Base-by-base conservation (phyloP, 2,888 invertebrate species). In the Allophyes oxyacanthae region DNA sequence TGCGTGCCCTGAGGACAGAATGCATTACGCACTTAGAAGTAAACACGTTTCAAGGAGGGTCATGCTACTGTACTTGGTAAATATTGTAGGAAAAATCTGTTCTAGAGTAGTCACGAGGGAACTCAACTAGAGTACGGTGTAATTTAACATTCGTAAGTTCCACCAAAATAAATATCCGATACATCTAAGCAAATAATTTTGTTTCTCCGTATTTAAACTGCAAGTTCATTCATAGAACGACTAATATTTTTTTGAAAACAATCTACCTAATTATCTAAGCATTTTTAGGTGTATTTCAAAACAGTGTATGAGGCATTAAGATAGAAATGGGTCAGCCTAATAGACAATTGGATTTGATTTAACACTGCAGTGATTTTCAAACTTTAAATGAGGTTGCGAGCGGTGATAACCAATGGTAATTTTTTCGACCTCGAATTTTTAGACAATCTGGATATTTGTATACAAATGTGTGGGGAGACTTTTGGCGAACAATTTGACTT, bases 1-100 rank as follows among this genome's bases (percentile, higher is more conserved):
- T 54, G 50, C 58, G 9, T 28, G 30, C 15, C 49, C 36, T 45
- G 26, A 37, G 33, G 48, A 28, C 5, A 34, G 44, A 67, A 60
- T 66, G 68, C 71, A 57, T 67, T 56, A 63, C 59, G 40, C 26
- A 32, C 42, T 67, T 55, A 41, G 26, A 41, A 48, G 51, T 48
- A 25, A 45, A 51, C 14, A 15, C 32, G 33, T 14, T 38, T 26
- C 10, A 38, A 11, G 28, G 28, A 28, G 46, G 30, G 15, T 6
- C 8, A 1, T 20, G 34, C 2, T 33, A 13, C 13, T 38, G n/a
- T 11, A 0, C 1, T 10, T 25, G 36, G 36, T 3, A 0, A 1
- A 14, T 2, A 36, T 13, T 9, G 13, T 13, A 28, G 7, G n/a
- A 26, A 40, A 26, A 11, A 10, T 26, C 40, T 40, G 25, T 6